Evolutionary conservation across 2,888 invertebrate species (phyloP).

Genomic region (Drosophila yooni): DNA sequence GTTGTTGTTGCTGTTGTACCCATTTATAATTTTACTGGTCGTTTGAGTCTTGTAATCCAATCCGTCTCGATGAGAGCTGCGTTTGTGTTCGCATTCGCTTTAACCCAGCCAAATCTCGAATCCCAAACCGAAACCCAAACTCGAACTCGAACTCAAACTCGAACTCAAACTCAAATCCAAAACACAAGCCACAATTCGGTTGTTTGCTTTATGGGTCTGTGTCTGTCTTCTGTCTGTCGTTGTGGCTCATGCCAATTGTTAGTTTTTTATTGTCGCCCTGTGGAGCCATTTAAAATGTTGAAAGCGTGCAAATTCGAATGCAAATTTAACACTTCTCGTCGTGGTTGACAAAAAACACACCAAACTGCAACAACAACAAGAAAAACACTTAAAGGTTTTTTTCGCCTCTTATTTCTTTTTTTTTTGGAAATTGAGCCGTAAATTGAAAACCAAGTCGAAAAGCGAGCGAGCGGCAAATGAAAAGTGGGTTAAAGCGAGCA

Average conservation of each 20-base stretch:
- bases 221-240: constrained; percentile 23
- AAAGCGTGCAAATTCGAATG: constrained; percentile 78
- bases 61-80: constrained; percentile 43
- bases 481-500: constrained; percentile 76
- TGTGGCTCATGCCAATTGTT: constrained; percentile 75
- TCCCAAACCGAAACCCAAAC: constrained; percentile 2
- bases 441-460: constrained; percentile 75
- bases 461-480: constrained; percentile 62
- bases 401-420: constrained; percentile 5
- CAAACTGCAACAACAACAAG: constrained; percentile 22
- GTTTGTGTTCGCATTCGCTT: constrained; percentile 24
- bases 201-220: constrained; percentile 20
- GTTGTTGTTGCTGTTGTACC: constrained; percentile 42
- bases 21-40: constrained; percentile 68
- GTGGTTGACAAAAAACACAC: constrained; percentile 49
- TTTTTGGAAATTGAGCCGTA: constrained; percentile 69
- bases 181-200: constrained; percentile 5
- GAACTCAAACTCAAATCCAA: background rate
- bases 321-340: constrained; percentile 75
- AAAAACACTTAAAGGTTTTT: constrained; percentile 52
- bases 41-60: constrained; percentile 65
- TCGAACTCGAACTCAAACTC: background rate
- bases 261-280: constrained; percentile 56
- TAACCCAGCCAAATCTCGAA: constrained; percentile 31
- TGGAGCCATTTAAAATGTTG: constrained; percentile 65